Conservation (phyloP, 2,888 invertebrate genomes). For the Chrysomela aeneicollis region DNA sequence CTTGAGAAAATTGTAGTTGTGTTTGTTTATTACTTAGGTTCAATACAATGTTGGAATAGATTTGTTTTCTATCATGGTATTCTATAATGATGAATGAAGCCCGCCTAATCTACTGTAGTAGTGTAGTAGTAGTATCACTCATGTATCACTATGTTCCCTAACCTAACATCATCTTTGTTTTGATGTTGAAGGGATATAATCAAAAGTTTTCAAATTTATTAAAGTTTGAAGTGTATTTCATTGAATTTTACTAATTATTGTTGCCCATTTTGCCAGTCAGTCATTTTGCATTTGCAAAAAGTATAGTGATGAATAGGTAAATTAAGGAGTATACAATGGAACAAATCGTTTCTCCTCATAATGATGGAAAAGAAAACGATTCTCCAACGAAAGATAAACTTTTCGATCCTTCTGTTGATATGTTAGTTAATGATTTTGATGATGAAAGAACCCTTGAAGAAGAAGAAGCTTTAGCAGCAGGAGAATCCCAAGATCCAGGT, state of each 20-base stretch:
- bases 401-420: conserved; percentile 93
- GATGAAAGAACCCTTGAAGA: conserved; percentile 96
- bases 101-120: conserved; percentile 28
- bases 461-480: conserved; percentile 93
- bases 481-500: conserved; percentile 83
- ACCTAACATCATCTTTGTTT: conserved; percentile 27
- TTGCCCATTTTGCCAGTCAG: not conserved
- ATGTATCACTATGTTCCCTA: conserved; percentile 23
- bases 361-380: conserved; percentile 55
- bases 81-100: conserved; percentile 3
- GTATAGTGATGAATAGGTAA: conserved; percentile 43
- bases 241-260: not conserved
- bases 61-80: too few species aligned
- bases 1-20: too few species aligned
- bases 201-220: not conserved
- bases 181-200: conserved; percentile 16
- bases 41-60: too few species aligned
- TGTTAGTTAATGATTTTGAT: conserved; percentile 98
- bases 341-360: conserved; percentile 55
- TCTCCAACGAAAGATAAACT: conserved; percentile 65
- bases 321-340: conserved; percentile 52
- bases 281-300: too few species aligned
- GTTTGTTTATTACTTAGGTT: too few species aligned
- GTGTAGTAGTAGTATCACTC: too few species aligned
- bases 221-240: not conserved